A percentile compares a stretch with the other conserved stretches of the same genome.
These are phyloP conservation scores for Lutraria lutraria DNA, from an alignment of 2,888 invertebrate genomes.

Conservation along the genomic window DNA sequence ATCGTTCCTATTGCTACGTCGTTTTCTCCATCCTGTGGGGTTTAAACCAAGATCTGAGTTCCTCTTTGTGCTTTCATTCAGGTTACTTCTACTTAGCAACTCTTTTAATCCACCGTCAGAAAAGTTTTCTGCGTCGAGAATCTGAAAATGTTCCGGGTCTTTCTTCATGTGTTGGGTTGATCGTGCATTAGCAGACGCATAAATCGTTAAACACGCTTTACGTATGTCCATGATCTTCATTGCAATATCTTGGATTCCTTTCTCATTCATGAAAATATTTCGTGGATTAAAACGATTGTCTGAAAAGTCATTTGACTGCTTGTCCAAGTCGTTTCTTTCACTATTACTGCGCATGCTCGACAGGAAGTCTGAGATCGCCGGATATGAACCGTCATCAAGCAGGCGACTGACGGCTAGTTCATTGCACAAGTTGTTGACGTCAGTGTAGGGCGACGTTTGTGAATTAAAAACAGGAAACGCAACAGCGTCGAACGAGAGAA, in stretches of 20 bases:
- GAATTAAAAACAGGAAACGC: slow-evolving; percentile 9
- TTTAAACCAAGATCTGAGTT: slow-evolving; percentile 42
- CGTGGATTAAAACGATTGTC: not conserved
- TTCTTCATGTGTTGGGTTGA: slow-evolving; percentile 10
- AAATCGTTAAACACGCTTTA: slow-evolving; percentile 13
- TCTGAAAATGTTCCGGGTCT: slow-evolving; percentile 22
- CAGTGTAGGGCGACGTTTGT: not conserved
- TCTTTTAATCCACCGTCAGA: slow-evolving; percentile 14
- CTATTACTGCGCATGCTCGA: slow-evolving; percentile 33
- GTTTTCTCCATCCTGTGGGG: slow-evolving; percentile 62
- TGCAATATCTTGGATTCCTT: not conserved
- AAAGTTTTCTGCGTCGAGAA: slow-evolving; percentile 22
- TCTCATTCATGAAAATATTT: not conserved
- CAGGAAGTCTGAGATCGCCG: slow-evolving; percentile 19
- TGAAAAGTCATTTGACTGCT: not conserved
- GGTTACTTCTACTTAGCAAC: not conserved
- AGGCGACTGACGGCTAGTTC: not conserved
- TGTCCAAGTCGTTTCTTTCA: not conserved
- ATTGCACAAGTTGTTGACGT: slow-evolving; percentile 26
- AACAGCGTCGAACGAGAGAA: not conserved
- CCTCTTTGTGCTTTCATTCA: slow-evolving; percentile 9
- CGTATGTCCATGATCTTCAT: not conserved
- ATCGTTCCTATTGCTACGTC: slow-evolving; percentile 27
- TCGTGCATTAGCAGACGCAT: not conserved
- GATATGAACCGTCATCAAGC: not conserved